Percentiles rank a stretch among this genome's conserved stretches.
phyloP scores from a whole-genome alignment of 2,888 invertebrate genomes.

The Phorcus lineatus region DNA sequence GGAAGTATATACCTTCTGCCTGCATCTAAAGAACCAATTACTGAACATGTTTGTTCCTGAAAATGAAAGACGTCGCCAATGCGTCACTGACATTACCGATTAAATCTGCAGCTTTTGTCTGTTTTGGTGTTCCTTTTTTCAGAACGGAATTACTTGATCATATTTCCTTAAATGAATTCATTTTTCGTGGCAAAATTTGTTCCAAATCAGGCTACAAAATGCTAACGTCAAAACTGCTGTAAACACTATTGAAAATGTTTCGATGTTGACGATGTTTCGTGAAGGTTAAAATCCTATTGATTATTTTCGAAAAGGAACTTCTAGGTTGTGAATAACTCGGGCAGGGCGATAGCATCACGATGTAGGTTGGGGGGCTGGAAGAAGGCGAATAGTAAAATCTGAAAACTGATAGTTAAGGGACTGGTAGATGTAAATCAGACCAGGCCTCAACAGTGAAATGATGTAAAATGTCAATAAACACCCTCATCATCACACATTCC shows the following conservation, averaged over 20 bases:
- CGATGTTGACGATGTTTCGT: no score
- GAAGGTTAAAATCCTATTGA: no score
- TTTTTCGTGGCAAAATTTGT: no score
- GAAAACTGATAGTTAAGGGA: neutral
- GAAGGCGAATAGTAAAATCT: neutral
- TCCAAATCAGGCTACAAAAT: no score
- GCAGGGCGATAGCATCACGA: no score
- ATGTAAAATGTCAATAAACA: no score
- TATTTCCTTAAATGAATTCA: no score
- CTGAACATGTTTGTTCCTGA: slow-evolving; percentile 9
- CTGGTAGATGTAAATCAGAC: neutral
- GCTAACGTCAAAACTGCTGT: no score
- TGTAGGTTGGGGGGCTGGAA: neutral
- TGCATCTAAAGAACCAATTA: slow-evolving; percentile 13
- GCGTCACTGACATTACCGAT: neutral
- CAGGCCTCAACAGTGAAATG: neutral
- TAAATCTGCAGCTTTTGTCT: neutral
- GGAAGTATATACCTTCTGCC: neutral
- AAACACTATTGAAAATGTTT: no score
- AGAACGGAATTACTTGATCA: neutral
- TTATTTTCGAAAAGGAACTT: no score
- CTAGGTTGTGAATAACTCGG: no score
- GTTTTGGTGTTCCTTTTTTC: neutral
- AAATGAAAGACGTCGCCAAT: neutral
- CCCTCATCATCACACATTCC: no score